Evolutionary conservation across 2,888 invertebrate species (phyloP).

Genomic region (Cephonodes hylas): DNA sequence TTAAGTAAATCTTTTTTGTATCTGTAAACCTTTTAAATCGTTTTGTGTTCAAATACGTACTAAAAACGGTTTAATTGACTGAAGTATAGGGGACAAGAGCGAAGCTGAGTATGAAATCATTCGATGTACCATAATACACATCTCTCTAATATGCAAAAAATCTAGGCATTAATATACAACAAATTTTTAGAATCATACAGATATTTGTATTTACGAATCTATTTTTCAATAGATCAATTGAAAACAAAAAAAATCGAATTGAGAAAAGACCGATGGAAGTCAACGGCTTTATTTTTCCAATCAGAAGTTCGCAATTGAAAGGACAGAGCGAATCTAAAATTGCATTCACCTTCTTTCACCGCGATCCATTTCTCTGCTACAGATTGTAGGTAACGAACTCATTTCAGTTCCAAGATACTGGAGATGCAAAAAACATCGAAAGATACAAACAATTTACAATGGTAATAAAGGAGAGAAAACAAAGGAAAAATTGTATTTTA

Average conservation of each 20-base stretch:
- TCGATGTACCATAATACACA: too few relatives aligned
- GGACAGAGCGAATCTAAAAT: neutral
- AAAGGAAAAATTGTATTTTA: too few relatives aligned
- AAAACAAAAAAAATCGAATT: neutral
- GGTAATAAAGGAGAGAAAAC: neutral
- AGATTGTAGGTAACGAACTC: constrained; percentile 5
- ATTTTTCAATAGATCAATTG: neutral
- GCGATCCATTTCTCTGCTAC: neutral
- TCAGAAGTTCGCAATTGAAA: neutral
- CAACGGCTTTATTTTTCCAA: neutral
- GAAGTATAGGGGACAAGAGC: too few relatives aligned
- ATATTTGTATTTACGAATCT: too few relatives aligned
- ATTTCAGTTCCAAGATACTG: neutral
- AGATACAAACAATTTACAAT: neutral
- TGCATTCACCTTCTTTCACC: neutral
- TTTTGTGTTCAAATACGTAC: too few relatives aligned
- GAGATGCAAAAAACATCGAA: neutral
- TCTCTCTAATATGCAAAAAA: too few relatives aligned
- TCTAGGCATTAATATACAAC: too few relatives aligned
- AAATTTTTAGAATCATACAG: too few relatives aligned
- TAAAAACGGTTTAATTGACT: too few relatives aligned
- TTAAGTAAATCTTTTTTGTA: too few relatives aligned
- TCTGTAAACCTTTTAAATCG: too few relatives aligned
- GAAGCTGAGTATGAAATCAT: too few relatives aligned
- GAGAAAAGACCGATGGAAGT: neutral